Percentiles rank a stretch among this genome's conserved stretches.
Conservation (phyloP, 2,113 vertebrate genomes). For the Crypturellus undulatus region DNA sequence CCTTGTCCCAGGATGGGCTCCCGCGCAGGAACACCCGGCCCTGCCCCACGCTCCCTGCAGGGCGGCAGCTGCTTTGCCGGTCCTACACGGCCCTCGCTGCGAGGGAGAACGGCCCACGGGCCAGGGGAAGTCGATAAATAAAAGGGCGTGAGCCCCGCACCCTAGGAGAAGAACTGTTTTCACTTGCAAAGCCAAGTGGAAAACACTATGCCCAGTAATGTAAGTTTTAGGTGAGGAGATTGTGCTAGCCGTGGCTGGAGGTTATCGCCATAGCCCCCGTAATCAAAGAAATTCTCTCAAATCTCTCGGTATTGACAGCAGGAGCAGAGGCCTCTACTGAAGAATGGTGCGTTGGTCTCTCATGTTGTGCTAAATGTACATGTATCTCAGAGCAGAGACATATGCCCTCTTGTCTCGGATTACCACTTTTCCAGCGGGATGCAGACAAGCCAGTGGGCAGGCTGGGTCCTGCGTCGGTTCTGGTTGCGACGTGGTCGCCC, state of each 20-base stretch:
- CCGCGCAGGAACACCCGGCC: not conserved
- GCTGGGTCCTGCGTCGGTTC: no score
- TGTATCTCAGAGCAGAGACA: not conserved
- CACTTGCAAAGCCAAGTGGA: not conserved
- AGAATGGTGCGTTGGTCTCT: not conserved
- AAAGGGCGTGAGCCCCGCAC: not conserved
- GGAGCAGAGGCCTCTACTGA: not conserved
- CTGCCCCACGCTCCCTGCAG: no score
- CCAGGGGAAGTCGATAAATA: no score
- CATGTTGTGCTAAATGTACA: not conserved
- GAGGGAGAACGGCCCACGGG: no score
- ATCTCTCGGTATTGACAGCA: not conserved
- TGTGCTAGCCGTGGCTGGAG: not conserved
- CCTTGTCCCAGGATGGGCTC: not conserved
- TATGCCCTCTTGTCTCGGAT: slow-evolving; percentile 11
- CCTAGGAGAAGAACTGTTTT: not conserved
- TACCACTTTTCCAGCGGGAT: slow-evolving; percentile 31
- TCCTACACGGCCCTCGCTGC: no score
- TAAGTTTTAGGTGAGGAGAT: not conserved
- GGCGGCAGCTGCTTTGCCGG: no score
- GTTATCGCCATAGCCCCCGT: not conserved
- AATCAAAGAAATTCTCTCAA: not conserved
- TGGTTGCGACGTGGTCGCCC: no score
- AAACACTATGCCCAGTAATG: rapidly evolving
- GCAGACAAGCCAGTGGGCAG: not conserved